Evolutionary conservation across 92 coral and sea anemone genomes (phyloP).

Genomic region (Epizoanthus fatuus): DNA sequence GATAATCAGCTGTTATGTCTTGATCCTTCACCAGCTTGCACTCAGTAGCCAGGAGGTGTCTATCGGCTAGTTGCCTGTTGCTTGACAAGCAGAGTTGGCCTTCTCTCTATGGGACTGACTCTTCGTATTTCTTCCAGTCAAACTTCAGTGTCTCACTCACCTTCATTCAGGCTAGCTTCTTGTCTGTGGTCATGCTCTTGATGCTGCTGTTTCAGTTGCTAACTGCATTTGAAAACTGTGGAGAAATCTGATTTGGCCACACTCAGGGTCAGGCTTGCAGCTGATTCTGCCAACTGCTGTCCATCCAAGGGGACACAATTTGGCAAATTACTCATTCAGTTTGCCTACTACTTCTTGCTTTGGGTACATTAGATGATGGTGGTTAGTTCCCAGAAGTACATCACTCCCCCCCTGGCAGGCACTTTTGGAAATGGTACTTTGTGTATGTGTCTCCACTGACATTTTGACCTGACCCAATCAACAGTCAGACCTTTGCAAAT

Average conservation of each 20-base stretch:
- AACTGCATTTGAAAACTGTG: background rate
- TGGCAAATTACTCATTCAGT: slow-evolving; percentile 8
- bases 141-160: background rate
- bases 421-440: slow-evolving; percentile 56
- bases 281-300: slow-evolving; percentile 9
- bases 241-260: background rate
- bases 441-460: slow-evolving; percentile 38
- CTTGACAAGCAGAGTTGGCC: background rate
- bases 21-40: slow-evolving; percentile 29
- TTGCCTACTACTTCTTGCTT: slow-evolving; percentile 35
- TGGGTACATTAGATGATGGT: slow-evolving; percentile 43
- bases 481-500: slow-evolving; percentile 60
- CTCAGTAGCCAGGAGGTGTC: background rate
- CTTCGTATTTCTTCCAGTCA: background rate
- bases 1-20: slow-evolving; percentile 12
- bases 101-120: background rate
- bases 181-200: background rate
- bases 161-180: background rate
- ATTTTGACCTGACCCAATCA: slow-evolving; percentile 31
- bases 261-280: background rate
- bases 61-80: background rate
- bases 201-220: background rate
- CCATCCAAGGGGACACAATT: background rate
- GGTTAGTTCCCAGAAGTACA: slow-evolving; percentile 46
- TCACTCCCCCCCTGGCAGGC: slow-evolving; percentile 25